A percentile compares a stretch with the other conserved stretches of the same genome.
Conservation (phyloP, 2,113 vertebrate genomes). For the Symphodus melops region DNA sequence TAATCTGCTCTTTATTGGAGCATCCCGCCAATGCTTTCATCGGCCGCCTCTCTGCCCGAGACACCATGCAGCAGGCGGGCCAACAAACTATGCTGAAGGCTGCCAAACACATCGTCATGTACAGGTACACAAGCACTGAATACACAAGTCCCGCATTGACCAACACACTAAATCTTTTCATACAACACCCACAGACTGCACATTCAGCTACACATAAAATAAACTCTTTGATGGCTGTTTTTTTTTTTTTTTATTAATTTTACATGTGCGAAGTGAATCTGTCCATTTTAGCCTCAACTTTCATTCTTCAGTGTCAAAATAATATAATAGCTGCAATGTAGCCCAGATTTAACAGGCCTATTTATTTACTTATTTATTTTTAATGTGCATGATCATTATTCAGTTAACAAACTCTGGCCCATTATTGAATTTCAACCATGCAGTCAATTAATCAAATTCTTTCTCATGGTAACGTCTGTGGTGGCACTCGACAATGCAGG, state of each 20-base stretch:
- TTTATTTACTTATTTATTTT: background rate
- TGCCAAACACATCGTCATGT: slow-evolving; percentile 58
- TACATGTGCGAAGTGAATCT: background rate
- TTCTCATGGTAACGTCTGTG: slow-evolving; percentile 97
- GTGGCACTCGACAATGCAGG: slow-evolving; percentile 90
- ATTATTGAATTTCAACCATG: slow-evolving; percentile 91
- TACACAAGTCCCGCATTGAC: slow-evolving; percentile 27
- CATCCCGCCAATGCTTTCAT: slow-evolving; percentile 85
- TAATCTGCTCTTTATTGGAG: slow-evolving; percentile 93
- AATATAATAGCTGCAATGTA: background rate
- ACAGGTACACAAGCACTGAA: slow-evolving; percentile 9
- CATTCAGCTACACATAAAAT: background rate
- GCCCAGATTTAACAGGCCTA: background rate
- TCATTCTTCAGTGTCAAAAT: too few relatives aligned
- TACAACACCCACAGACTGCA: background rate
- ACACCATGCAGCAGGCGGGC: slow-evolving; percentile 66
- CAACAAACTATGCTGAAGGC: slow-evolving; percentile 54
- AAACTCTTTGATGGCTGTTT: background rate
- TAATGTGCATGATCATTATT: slow-evolving; percentile 85
- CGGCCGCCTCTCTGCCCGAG: slow-evolving; percentile 73
- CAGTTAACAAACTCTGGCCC: slow-evolving; percentile 86
- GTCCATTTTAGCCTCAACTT: too few relatives aligned
- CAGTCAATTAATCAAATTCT: slow-evolving; percentile 94
- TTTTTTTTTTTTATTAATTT: too few relatives aligned
- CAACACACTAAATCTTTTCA: slow-evolving; percentile 19